A percentile compares a stretch with the other conserved stretches of the same genome.
Conservation (phyloP, 2,888 invertebrate genomes). For the Eumerus sabulonum region DNA sequence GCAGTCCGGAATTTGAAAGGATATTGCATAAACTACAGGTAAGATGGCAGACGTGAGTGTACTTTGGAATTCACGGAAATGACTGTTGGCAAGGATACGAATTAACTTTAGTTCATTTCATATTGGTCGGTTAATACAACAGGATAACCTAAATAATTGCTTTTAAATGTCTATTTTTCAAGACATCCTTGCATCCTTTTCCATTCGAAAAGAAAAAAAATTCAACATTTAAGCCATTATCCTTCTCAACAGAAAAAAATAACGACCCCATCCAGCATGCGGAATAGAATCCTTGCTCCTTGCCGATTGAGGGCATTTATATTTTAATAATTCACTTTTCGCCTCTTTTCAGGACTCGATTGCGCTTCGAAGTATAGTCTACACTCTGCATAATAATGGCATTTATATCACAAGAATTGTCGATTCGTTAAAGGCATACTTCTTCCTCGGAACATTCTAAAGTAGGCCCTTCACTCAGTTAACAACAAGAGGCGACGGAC, state of each 20-base stretch:
- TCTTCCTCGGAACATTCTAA: slow-evolving; percentile 76
- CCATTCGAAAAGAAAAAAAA: too few relatives aligned
- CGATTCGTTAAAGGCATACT: slow-evolving; percentile 76
- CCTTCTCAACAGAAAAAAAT: not conserved
- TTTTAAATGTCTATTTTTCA: not conserved
- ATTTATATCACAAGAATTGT: slow-evolving; percentile 76
- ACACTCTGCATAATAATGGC: slow-evolving; percentile 75
- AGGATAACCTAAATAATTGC: too few relatives aligned
- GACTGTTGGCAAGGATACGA: not conserved
- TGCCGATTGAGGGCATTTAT: slow-evolving; percentile 31
- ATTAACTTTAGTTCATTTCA: not conserved
- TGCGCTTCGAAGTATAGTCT: slow-evolving; percentile 74
- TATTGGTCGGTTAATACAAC: not conserved
- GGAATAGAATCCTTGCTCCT: not conserved
- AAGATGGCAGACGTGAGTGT: slow-evolving; percentile 53
- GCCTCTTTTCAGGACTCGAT: slow-evolving; percentile 74
- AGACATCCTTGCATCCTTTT: not conserved
- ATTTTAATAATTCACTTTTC: slow-evolving; percentile 47
- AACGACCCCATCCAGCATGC: not conserved
- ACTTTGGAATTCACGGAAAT: too few relatives aligned
- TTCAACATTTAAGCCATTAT: too few relatives aligned
- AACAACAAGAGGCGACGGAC: slow-evolving; percentile 1
- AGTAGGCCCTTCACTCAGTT: slow-evolving; percentile 19
- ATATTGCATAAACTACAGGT: slow-evolving; percentile 76
- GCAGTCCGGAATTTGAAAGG: slow-evolving; percentile 74